Evolutionary conservation across 2,113 vertebrate species (phyloP).

Genomic region (Pituophis catenifer): DNA sequence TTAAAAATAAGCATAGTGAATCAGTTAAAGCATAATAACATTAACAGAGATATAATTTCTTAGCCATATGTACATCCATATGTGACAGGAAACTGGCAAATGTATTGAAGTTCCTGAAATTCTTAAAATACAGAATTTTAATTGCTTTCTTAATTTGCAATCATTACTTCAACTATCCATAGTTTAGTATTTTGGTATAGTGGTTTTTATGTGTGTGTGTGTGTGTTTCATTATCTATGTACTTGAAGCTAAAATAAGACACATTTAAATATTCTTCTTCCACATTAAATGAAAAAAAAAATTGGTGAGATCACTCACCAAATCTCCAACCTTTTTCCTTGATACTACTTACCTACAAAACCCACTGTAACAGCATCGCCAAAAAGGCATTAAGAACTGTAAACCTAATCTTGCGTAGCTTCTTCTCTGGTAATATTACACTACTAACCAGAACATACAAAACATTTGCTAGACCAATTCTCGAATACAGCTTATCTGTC

Average conservation of each 20-base stretch:
- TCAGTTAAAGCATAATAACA: not conserved
- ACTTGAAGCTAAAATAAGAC: not conserved
- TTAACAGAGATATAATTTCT: not conserved
- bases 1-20: not conserved
- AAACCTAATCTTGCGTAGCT: no score
- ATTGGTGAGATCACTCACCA: not conserved
- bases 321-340: not conserved
- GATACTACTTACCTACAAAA: not conserved
- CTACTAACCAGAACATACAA: no score
- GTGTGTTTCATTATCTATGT: not conserved
- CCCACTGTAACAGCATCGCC: no score
- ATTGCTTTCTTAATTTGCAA: not conserved
- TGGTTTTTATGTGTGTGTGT: not conserved
- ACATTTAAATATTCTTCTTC: not conserved
- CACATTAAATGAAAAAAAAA: not conserved
- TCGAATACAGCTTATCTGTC: no score
- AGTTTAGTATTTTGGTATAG: not conserved
- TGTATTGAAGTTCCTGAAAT: not conserved
- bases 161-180: not conserved
- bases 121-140: not conserved
- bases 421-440: no score
- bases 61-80: not conserved
- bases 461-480: no score
- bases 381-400: no score
- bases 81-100: not conserved